Evolutionary conservation across 2,113 vertebrate genomes (phyloP).

Genomic region (Labrus mixtus): DNA sequence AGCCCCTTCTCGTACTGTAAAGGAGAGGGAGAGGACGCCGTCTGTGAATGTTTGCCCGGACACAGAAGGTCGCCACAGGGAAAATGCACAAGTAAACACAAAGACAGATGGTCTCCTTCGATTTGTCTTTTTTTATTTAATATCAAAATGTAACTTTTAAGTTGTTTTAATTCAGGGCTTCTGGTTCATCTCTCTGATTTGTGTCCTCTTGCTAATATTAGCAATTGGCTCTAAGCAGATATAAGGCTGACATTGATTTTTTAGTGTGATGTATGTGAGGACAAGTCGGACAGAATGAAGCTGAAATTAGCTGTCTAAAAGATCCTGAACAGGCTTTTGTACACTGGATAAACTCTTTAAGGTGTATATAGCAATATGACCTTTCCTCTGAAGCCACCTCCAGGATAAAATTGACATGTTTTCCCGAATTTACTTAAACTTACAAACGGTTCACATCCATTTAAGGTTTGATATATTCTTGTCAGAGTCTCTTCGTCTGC

Average conservation of each 20-base stretch:
- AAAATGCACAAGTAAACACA: slow-evolving; percentile 71
- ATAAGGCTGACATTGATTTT: background rate
- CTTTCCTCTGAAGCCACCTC: background rate
- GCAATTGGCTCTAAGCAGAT: background rate
- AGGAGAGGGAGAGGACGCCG: slow-evolving; percentile 50
- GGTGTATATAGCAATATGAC: background rate
- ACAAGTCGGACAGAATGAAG: no score
- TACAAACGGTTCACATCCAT: no score
- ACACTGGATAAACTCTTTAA: background rate
- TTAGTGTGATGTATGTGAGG: background rate
- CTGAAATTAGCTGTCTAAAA: background rate
- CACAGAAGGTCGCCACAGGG: slow-evolving; percentile 68
- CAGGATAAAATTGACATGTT: no score
- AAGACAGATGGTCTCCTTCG: background rate
- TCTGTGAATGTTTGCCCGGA: slow-evolving; percentile 88
- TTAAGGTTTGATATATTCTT: no score
- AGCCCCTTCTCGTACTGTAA: slow-evolving; percentile 84
- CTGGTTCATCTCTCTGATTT: no score
- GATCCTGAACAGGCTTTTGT: background rate
- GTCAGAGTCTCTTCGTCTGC: no score
- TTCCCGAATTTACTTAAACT: no score
- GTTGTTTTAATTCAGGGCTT: no score
- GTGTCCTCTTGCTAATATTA: no score
- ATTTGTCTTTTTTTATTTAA: background rate
- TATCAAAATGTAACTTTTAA: background rate